A percentile compares a stretch with the other conserved stretches of the same genome.
These are phyloP conservation scores for Euzophera pinguis DNA, from an alignment of 2,888 invertebrate genomes.

Conservation along the genomic window DNA sequence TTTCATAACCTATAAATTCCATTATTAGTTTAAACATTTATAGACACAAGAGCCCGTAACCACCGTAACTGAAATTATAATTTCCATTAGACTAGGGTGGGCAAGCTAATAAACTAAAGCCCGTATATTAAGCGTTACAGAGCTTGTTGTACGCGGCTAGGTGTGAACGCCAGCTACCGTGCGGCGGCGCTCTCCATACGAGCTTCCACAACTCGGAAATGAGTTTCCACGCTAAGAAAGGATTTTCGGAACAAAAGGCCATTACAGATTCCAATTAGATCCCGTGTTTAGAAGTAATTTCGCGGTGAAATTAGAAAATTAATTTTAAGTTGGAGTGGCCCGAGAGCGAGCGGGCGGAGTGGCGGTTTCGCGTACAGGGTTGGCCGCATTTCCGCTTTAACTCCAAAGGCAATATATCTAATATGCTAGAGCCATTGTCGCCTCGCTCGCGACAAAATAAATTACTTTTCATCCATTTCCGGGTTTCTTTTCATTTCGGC, in stretches of 20 bases:
- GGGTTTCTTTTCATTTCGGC: conserved; percentile 64
- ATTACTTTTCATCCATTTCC: conserved; percentile 66
- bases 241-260: conserved; percentile 44
- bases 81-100: conserved; percentile 7
- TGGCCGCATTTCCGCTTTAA: conserved; percentile 11
- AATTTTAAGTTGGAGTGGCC: conserved; percentile 36
- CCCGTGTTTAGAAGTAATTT: conserved; percentile 53
- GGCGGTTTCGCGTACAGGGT: background rate
- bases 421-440: conserved; percentile 12
- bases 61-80: conserved; percentile 1
- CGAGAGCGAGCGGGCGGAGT: conserved; percentile 20
- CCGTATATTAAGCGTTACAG: conserved; percentile 16
- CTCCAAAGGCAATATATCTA: conserved; percentile 23
- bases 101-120: conserved; percentile 12
- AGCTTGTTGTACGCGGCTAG: conserved; percentile 10
- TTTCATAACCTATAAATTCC: background rate
- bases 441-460: conserved; percentile 49
- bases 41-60: background rate
- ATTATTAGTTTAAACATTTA: background rate
- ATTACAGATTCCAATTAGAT: conserved; percentile 53
- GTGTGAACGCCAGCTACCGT: conserved; percentile 17
- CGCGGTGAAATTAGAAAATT: conserved; percentile 49
- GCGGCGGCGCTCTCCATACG: conserved; percentile 25
- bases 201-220: conserved; percentile 32
- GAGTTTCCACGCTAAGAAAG: conserved; percentile 36